Evolutionary conservation across 2,888 invertebrate genomes (phyloP), one percentile per base, ranked within the genome.

Genomic region (Biston betularia): DNA sequence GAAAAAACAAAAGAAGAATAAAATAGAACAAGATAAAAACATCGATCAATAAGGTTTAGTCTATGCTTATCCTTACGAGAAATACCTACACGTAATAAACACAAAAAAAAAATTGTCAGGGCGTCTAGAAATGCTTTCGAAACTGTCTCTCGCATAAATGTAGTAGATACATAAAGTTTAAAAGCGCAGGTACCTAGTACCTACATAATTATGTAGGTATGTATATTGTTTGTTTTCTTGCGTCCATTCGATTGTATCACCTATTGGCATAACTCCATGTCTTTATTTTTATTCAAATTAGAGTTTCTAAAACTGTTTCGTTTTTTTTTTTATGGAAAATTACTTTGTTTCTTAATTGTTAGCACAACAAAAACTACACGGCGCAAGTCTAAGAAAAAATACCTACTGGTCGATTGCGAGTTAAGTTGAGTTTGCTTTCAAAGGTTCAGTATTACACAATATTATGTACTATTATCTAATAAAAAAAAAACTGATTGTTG

Each of bases 241-340:
- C 46, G 49, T 53, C 11, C 7, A n/a, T 8, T 5, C 42, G 33
- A 42, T 53, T 54, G 54, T 44, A 42, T 54, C 54, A 45, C n/a
- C 6, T 52, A 42, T 42, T 66, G 61, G 61, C 66, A 62, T 42
- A 12, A 52, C 48, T 66, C 62, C 61, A 62, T 53, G 9, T 8
- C 56, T 50, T 65, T 62, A 66, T 66, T 48, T 66, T 61, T 57
- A 66, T 66, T 60, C 42, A 55, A 65, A 59, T 54, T 54, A 42
- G 42, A 65, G 35, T 65, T 59, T 58, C 59, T 65, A 48, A 59
- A 57, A 49, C 42, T 49, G 45, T 58, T 52, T 40, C 40, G 40
- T n/a, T 52, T 24, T 24, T 3, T 24, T 58, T 50, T 55, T 63
- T 55, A 44, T 15, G 45, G 50, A 63, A 57, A 63, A 50, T 50